Evolutionary conservation across 2,797 vertebrate genomes (phyloP).

Genomic region (Petrocephalus sullivani): DNA sequence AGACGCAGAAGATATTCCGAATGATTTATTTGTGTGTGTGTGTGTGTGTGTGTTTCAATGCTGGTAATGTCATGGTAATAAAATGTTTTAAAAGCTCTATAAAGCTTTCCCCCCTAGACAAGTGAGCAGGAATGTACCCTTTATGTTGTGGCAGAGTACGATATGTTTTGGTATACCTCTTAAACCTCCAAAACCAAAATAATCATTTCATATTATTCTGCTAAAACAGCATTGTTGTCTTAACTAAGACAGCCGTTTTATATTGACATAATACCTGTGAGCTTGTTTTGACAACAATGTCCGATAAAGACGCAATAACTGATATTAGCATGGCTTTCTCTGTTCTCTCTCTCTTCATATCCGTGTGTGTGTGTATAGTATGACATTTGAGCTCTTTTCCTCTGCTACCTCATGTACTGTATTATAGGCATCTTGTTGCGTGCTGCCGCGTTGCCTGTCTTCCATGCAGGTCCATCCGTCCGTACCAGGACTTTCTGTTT

Average conservation of each 20-base stretch:
- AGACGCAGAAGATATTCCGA: neutral
- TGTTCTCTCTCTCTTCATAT: neutral
- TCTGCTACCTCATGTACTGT: too few relatives aligned
- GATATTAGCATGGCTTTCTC: neutral
- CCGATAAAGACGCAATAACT: neutral
- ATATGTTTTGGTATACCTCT: neutral
- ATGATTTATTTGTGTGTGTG: neutral
- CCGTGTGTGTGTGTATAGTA: too few relatives aligned
- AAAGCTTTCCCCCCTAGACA: neutral
- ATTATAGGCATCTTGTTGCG: neutral
- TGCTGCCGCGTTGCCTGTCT: neutral
- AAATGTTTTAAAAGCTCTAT: neutral
- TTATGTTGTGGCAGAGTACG: neutral
- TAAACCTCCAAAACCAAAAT: neutral
- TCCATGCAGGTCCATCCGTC: neutral
- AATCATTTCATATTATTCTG: neutral
- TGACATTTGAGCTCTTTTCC: too few relatives aligned
- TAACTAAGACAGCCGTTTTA: neutral
- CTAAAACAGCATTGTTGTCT: neutral
- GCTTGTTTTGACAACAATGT: conserved; percentile 3
- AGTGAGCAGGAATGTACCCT: neutral
- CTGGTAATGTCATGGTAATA: neutral
- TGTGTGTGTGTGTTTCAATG: neutral
- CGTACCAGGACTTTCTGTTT: neutral
- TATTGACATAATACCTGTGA: neutral